These are phyloP conservation scores for Nothoprocta pentlandii DNA, from an alignment of 2,113 vertebrate species.

Conservation along the genomic window DNA sequence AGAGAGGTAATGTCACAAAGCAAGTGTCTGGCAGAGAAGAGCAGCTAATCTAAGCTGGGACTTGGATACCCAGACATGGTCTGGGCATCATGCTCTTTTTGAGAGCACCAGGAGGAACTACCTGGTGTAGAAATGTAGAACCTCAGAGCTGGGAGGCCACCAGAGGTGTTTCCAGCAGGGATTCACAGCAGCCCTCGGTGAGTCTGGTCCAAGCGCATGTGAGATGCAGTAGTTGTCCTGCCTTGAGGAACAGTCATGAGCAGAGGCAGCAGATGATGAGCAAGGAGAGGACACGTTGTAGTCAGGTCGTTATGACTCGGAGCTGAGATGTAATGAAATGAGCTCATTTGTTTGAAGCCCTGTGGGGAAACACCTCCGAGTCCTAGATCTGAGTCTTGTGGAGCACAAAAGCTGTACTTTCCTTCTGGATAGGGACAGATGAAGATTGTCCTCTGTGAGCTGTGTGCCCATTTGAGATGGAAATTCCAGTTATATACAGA, in stretches of 20 bases:
- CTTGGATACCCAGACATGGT: neutral
- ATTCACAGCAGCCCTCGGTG: neutral
- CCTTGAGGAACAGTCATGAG: neutral
- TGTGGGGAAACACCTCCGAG: neutral
- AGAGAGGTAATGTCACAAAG: neutral
- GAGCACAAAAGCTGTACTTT: neutral
- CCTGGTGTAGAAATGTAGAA: neutral
- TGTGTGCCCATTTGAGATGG: neutral
- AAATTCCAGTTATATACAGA: neutral
- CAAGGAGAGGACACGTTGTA: neutral
- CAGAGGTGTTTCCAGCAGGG: neutral
- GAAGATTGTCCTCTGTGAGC: neutral
- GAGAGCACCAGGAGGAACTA: neutral
- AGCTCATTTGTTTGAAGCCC: neutral
- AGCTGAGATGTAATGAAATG: neutral
- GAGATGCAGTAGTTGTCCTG: neutral
- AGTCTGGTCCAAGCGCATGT: neutral
- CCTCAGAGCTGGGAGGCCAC: fast-evolving
- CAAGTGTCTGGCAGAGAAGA: neutral
- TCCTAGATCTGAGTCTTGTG: neutral
- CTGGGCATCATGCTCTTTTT: neutral
- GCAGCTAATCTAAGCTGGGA: neutral
- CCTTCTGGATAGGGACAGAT: neutral
- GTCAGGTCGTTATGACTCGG: neutral
- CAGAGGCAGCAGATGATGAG: neutral